phyloP scores from a whole-genome alignment of 2,113 vertebrate species.

The Sciurus niger region DNA sequence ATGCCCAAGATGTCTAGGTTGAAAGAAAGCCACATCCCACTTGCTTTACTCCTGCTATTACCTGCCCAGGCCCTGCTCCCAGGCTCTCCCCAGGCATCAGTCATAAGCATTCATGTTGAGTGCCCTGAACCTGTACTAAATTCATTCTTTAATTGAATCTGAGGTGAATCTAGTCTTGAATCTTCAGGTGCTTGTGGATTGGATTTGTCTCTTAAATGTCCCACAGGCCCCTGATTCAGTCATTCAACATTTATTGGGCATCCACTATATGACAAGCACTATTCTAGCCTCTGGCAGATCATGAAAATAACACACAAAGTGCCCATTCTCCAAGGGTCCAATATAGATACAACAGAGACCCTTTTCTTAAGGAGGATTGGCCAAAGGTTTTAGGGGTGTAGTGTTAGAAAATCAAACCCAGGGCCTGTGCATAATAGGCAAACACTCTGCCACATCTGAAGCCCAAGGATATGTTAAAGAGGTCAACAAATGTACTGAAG shows the following conservation, averaged over 20 bases:
- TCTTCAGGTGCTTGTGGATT: constrained; percentile 18
- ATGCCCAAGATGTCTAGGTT: background rate
- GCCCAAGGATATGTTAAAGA: background rate
- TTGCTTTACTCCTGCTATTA: background rate
- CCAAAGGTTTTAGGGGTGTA: background rate
- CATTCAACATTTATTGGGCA: background rate
- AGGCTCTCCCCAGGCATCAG: background rate
- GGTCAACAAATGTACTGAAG: background rate
- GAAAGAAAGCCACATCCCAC: constrained; percentile 14
- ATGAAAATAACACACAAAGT: background rate
- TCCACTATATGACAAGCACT: background rate
- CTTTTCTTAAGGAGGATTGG: background rate
- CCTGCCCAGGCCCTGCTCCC: background rate
- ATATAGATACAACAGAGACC: background rate
- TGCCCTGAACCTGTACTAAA: background rate
- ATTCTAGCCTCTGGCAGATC: background rate
- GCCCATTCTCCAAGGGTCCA: background rate
- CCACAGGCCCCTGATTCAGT: background rate
- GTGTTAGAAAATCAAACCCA: background rate
- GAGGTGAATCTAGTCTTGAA: background rate
- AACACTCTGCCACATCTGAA: too few species aligned
- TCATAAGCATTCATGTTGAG: background rate
- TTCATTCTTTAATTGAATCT: background rate
- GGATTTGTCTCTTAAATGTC: constrained; percentile 17
- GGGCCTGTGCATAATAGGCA: too few species aligned